Evolutionary conservation across 1,140 invertebrate genomes (phyloP), one percentile per base, ranked within the genome.

Genomic region (Pseudomyrmex pallidus): DNA sequence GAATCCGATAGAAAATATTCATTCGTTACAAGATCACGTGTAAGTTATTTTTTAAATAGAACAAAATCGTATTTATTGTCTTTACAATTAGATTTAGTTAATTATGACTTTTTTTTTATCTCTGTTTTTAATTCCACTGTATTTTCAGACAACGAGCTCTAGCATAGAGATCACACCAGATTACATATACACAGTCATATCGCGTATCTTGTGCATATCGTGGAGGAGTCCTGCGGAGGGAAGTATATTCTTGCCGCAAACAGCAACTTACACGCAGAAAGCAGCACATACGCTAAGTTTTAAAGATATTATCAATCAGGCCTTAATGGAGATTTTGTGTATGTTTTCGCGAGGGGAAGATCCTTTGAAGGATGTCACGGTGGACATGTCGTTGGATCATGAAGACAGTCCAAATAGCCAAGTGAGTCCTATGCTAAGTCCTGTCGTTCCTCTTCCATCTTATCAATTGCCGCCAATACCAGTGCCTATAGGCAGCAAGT

Each of bases 291-390:
- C 84, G 92, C 78, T 91, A 87, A 91, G 95, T 95, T 91, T 94
- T 94, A 90, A 90, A 93, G 94, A 96, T 93, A 87, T 97, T 89
- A 90, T 95, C 2, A 95, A 94, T 85, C 95, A 96, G 91, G 95
- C 95, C 66, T 84, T 97, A 46, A 96, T 97, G 95, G 97, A 97
- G 91, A 95, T 97, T 4, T 89, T 97, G 56, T 93, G 93, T 50
- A 95, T 96, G 92, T 96, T 96, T 77, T 91, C 95, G n/a, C 94
- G 94, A 74, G 95, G 95, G 13, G 94, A 95, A 15, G 95, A 96
- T 92, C 96, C 96, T 12, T 92, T 96, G 20, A 95, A 95, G 88
- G 95, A 96, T 70, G 91, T 96, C 15, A 92, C 94, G 12, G 93
- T 90, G 59, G 91, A 92, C 44, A 78, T 93, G 5, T 93, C 94